A percentile compares a stretch with the other conserved stretches of the same genome.
phyloP scores from a whole-genome alignment of 2,113 vertebrate genomes.

The Bagarius yarrelli region DNA sequence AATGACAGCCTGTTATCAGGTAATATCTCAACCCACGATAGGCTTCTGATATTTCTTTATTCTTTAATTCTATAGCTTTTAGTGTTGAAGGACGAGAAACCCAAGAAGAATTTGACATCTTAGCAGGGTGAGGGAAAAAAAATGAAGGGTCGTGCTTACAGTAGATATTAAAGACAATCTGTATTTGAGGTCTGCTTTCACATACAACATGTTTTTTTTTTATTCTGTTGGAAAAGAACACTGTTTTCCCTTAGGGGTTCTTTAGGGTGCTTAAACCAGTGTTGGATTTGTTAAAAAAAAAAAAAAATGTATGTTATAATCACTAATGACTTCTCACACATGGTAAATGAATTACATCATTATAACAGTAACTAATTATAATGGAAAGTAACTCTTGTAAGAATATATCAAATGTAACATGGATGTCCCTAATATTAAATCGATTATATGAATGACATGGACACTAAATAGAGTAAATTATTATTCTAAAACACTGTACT shows the following conservation, averaged over 20 bases:
- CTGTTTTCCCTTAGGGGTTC: not conserved
- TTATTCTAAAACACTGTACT: too few relatives aligned
- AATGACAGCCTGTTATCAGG: conserved; percentile 49
- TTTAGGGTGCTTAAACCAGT: not conserved
- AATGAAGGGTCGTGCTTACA: not conserved
- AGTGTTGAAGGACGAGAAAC: conserved; percentile 11
- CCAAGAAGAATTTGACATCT: conserved; percentile 1
- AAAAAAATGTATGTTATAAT: too few relatives aligned
- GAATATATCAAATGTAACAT: too few relatives aligned
- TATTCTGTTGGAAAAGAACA: not conserved
- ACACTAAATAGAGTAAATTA: too few relatives aligned
- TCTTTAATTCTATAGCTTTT: conserved; percentile 43
- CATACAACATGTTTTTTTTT: not conserved
- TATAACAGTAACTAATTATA: too few relatives aligned
- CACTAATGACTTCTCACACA: too few relatives aligned
- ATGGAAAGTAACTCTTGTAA: too few relatives aligned
- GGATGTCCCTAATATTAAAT: too few relatives aligned
- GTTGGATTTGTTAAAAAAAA: not conserved
- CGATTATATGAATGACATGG: too few relatives aligned
- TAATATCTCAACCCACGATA: conserved; percentile 46
- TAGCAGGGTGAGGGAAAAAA: not conserved
- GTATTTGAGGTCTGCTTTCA: not conserved
- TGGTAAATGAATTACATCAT: too few relatives aligned
- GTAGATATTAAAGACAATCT: not conserved
- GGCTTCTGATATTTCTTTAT: not conserved